Percentiles rank a stretch among this genome's conserved stretches.
phyloP scores from a whole-genome alignment of 2,113 vertebrate genomes.

The Catharus bicknelli region DNA sequence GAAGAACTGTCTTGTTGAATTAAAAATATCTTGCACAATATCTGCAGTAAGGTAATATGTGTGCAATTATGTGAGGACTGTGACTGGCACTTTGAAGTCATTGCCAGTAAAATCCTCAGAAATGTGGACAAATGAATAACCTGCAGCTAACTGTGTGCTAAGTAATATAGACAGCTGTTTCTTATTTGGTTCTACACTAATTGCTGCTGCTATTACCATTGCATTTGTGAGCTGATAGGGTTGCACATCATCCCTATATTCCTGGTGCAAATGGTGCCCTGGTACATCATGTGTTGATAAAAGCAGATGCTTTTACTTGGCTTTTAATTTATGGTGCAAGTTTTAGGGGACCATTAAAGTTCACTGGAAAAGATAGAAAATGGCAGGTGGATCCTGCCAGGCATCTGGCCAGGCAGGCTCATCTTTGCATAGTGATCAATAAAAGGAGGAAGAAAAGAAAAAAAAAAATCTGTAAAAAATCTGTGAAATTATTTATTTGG shows the following conservation, averaged over 20 bases:
- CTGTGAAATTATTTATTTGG: background rate
- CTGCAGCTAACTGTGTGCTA: background rate
- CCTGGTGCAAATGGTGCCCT: background rate
- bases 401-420: background rate
- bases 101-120: background rate
- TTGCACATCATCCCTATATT: background rate
- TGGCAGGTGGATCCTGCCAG: background rate
- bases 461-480: background rate
- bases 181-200: constrained; percentile 21
- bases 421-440: background rate
- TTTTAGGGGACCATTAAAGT: constrained; percentile 5
- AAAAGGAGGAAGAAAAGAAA: background rate
- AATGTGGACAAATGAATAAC: background rate
- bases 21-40: background rate
- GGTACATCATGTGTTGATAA: background rate
- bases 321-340: background rate
- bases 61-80: background rate
- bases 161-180: constrained; percentile 10
- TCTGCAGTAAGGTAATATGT: background rate
- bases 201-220: background rate
- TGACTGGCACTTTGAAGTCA: background rate
- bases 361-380: background rate
- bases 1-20: background rate
- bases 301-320: background rate
- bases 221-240: background rate